Evolutionary conservation across 2,888 invertebrate genomes (phyloP).

Genomic region (Seira ritae): DNA sequence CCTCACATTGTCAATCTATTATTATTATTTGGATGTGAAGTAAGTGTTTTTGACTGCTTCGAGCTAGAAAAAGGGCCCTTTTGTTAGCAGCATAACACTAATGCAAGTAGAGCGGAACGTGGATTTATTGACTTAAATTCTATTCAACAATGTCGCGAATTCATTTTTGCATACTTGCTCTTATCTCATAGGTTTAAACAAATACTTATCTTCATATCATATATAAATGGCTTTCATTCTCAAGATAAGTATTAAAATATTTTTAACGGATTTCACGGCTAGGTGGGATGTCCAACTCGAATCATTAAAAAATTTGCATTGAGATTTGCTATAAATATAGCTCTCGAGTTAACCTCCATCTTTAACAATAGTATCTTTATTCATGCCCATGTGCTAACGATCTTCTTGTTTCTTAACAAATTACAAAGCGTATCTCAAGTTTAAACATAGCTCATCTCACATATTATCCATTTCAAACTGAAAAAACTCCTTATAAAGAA

Average conservation of each 20-base stretch:
- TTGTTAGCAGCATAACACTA: not conserved
- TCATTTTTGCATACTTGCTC: slow-evolving; percentile 3
- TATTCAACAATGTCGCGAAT: not conserved
- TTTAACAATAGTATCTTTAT: slow-evolving; percentile 1
- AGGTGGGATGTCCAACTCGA: not conserved
- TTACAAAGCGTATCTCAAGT: not conserved
- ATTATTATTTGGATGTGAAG: not conserved
- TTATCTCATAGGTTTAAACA: not conserved
- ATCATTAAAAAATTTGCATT: not conserved
- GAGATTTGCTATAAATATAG: not conserved
- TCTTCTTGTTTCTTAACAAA: not conserved
- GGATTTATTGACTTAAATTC: not conserved
- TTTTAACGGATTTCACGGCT: not conserved
- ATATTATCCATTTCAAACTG: not conserved
- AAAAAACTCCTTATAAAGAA: not conserved
- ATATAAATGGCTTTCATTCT: not conserved
- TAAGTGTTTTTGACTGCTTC: not conserved
- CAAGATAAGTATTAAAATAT: not conserved
- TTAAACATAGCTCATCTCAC: not conserved
- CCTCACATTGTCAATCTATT: not conserved
- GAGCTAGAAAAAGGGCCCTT: not conserved
- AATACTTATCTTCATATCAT: not conserved
- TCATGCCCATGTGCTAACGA: slow-evolving; percentile 3
- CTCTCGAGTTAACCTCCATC: not conserved
- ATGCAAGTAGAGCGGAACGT: not conserved